Base-by-base conservation (phyloP, 2,888 invertebrate genomes). In the Drosophila putrida region DNA sequence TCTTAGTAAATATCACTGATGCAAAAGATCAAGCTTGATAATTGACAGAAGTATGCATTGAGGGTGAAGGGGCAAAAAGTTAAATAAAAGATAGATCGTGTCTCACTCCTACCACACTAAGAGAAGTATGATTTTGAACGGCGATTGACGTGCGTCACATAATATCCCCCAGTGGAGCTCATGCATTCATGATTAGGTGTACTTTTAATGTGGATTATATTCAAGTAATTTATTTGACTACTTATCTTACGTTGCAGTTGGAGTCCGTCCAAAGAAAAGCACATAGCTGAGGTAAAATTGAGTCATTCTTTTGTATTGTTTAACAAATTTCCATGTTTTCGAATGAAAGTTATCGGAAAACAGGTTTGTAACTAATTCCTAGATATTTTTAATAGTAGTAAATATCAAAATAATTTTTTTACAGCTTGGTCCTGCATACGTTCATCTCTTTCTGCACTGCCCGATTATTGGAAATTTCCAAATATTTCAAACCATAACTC, bases 401-500 rank as follows among this genome's bases (percentile, higher is more conserved):
- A 38, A n/a, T 15, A 10, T 4, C 4, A 4, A 50, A 11, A 4
- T 6, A 13, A 8, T 28, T 15, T 10, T 4, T 6, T 44, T 64
- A 25, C 55, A 95, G 94, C 93, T 95, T 71, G 97, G 97, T 0
- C 97, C 97, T 0, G 96, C 95, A 0, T 95, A 96, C 80, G 97
- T 97, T 0, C 95, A 96, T 15, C 92, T 98, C 2, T 90, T 93
- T 11, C 92, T 97, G 75, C 85, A 94, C 0, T 94, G 95, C 0
- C 90, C 93, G 0, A 58, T 68, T 20, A 90, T 96, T 6, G 95
- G 96, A 0, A 92, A 93, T 0, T 90, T 95, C 62, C 93, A 95
- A 50, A 94, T 96, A 27, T 91, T 96, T 0, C 97, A 97, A 90
- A 95, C 95, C 0, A 95, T 97, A 2, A 96, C 96, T 0, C 98